Percentiles rank a stretch among this genome's conserved stretches.
Evolutionary conservation across 2,113 vertebrate genomes (phyloP).

Genomic region (Zootoca vivipara): DNA sequence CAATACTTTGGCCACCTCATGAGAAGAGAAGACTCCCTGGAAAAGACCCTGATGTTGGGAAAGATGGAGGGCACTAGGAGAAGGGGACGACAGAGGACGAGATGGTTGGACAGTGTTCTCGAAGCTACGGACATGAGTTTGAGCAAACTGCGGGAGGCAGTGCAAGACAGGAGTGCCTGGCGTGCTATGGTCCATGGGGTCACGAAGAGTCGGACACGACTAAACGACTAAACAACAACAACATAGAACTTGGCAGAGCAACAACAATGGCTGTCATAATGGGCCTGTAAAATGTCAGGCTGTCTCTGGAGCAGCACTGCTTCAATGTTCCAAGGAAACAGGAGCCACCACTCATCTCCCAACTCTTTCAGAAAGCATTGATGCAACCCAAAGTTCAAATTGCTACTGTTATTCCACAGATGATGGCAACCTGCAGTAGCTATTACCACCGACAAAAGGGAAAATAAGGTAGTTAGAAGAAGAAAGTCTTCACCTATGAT

Average conservation of each 20-base stretch:
- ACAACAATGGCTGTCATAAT: not conserved
- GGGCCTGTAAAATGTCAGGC: not conserved
- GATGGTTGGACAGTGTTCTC: no score
- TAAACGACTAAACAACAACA: no score
- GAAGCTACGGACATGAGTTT: no score
- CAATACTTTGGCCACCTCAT: no score
- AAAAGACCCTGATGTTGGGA: no score
- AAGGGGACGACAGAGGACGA: no score
- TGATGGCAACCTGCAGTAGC: not conserved
- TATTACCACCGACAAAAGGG: not conserved
- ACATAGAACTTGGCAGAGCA: not conserved
- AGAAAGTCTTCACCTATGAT: not conserved
- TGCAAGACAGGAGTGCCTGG: no score
- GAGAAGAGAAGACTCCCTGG: no score
- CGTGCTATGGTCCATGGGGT: no score
- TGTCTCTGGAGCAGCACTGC: not conserved
- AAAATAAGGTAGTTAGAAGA: not conserved
- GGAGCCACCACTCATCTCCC: not conserved
- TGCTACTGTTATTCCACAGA: slow-evolving; percentile 1
- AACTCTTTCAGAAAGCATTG: not conserved
- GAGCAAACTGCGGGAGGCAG: no score
- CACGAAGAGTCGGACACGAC: no score
- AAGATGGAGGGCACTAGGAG: no score
- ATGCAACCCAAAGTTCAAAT: not conserved
- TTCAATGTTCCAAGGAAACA: not conserved